Percentiles rank a stretch among this genome's conserved stretches.
Conservation (phyloP, 2,113 vertebrate species). For the Grallaria varia region DNA sequence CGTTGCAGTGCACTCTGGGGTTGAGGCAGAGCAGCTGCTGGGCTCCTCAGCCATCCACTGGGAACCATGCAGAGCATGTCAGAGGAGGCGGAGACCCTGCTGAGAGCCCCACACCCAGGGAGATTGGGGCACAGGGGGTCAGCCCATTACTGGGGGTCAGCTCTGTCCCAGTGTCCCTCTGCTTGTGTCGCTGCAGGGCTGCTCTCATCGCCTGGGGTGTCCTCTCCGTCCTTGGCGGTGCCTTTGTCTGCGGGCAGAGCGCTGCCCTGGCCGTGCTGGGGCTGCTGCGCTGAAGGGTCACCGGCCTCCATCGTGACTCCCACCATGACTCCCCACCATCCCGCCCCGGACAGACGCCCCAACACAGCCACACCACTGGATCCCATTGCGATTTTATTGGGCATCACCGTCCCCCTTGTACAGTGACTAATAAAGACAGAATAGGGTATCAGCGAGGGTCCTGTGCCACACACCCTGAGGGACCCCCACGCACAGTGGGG, state of each 20-base stretch:
- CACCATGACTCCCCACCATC: accelerated
- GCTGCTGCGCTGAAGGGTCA: constrained; percentile 43
- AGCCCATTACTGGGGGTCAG: background rate
- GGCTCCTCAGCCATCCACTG: background rate
- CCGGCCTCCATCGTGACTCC: background rate
- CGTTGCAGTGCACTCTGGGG: background rate
- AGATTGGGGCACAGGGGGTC: background rate
- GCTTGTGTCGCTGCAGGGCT: constrained; percentile 56
- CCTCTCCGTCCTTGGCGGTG: constrained; percentile 82
- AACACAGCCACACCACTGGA: background rate
- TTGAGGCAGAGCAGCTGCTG: background rate
- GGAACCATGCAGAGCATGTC: background rate
- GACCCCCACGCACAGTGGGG: accelerated
- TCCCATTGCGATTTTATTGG: constrained; percentile 47
- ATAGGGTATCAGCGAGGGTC: background rate
- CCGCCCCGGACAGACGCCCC: accelerated
- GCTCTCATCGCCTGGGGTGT: constrained; percentile 82
- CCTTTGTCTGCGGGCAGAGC: constrained; percentile 95
- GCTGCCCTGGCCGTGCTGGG: constrained; percentile 83
- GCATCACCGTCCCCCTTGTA: background rate
- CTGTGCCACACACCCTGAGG: background rate
- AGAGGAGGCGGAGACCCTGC: background rate
- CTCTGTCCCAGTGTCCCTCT: background rate
- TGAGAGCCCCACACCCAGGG: too few species aligned
- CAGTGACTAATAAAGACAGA: constrained; percentile 32